Evolutionary conservation across 2,113 vertebrate species (phyloP), one percentile per base, ranked within the genome.

Genomic region (Fulica atra): DNA sequence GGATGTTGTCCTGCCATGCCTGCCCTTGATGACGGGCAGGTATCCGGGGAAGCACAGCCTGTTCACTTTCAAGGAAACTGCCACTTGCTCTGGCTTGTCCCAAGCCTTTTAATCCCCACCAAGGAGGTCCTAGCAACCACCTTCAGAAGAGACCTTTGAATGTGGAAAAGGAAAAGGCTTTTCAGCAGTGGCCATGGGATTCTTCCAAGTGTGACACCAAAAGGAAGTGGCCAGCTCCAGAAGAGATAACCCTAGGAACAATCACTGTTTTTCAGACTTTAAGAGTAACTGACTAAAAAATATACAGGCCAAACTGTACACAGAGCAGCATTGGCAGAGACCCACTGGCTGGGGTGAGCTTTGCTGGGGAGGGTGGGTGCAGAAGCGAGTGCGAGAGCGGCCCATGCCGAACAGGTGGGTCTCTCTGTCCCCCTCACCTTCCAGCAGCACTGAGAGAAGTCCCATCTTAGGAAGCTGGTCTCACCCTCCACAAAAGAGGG

Each of bases 141-240:
- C 70, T 88, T 82, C 63, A 54, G 59, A 77, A 92, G 77, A 77
- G 57, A 51, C 57, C 31, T 56, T 82, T 83, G 76, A 36, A 82
- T 16, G 6, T 31, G 76, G 68, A 80, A 91, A 86, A n/a, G 40
- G 68, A 86, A 94, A 92, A 86, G 9, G 12, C 46, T 89, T 86
- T 92, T 87, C 77, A 81, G 73, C 65, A 68, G 46, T 11, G 15
- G 23, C 48, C 69, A 56, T 35, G 73, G 50, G 86, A 16, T 71
- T 87, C 65, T 79, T 95, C 81, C 69, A 92, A 57, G 72, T 84
- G 56, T 79, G 73, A 92, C 50, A 84, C 57, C 53, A 84, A 50
- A 64, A 86, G 79, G 86, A 83, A 92, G 56, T 2, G 1, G 6
- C 33, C 7, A 5, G 42, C 86, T 95, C 76, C 94, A 81, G 73